Conservation (phyloP, 2,888 invertebrate genomes). For the Aphodius granarius region DNA sequence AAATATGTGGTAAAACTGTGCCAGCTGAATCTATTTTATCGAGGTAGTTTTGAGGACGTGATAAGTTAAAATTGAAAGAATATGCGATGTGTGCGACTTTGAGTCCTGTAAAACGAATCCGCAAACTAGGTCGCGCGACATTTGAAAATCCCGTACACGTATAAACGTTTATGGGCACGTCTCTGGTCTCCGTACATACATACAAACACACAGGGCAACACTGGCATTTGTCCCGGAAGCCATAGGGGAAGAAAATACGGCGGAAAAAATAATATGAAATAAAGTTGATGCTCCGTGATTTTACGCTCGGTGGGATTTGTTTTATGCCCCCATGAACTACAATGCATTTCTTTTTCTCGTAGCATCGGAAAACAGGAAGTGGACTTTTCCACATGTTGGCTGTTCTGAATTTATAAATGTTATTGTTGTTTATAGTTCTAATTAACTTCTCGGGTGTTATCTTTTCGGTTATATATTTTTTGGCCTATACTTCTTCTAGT, state of each 20-base stretch:
- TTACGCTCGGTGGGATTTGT: slow-evolving; percentile 3
- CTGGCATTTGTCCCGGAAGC: slow-evolving; percentile 3
- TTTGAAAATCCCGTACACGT: neutral
- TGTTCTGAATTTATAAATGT: too few relatives aligned
- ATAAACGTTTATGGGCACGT: neutral
- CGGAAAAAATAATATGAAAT: slow-evolving; percentile 4
- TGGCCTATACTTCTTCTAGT: too few relatives aligned
- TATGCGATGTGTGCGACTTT: neutral
- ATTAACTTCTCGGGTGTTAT: too few relatives aligned
- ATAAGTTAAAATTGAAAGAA: neutral
- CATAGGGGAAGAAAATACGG: slow-evolving; percentile 2
- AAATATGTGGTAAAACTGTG: neutral
- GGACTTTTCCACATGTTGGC: too few relatives aligned
- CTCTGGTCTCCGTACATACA: neutral
- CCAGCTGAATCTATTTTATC: neutral
- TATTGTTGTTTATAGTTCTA: too few relatives aligned
- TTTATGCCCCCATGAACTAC: slow-evolving; percentile 2
- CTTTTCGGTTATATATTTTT: too few relatives aligned
- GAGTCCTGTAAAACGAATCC: neutral
- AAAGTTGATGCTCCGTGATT: slow-evolving; percentile 9
- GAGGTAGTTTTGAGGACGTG: neutral
- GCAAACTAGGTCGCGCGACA: neutral
- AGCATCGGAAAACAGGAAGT: too few relatives aligned
- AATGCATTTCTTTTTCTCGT: neutral
- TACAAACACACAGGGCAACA: neutral